Evolutionary conservation across 2,797 vertebrate genomes (phyloP).

Genomic region (Liasis olivaceus): DNA sequence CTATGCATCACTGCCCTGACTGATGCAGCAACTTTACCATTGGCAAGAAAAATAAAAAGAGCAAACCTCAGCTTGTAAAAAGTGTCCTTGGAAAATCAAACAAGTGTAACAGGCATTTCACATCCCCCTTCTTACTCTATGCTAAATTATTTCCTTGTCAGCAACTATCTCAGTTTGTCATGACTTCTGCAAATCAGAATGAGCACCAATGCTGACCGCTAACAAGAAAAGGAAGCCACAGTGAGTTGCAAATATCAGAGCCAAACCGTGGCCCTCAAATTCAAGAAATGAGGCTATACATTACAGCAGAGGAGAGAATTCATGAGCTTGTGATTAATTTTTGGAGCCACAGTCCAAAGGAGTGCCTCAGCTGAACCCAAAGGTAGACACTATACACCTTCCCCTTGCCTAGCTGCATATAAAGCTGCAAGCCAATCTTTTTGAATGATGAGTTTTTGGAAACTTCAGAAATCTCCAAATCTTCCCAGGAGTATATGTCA

Average conservation of each 20-base stretch:
- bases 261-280: not conserved
- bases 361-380: not conserved
- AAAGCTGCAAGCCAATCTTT: not conserved
- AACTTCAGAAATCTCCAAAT: not conserved
- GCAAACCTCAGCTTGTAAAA: not conserved
- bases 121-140: not conserved
- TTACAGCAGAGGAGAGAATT: not conserved
- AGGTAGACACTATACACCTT: not conserved
- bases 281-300: not conserved
- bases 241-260: not conserved
- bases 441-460: not conserved
- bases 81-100: not conserved
- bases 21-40: not conserved
- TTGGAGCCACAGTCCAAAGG: not conserved
- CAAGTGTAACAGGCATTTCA: not conserved
- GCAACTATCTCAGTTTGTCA: not conserved
- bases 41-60: not conserved
- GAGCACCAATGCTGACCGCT: not conserved
- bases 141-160: not conserved
- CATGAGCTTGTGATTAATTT: not conserved
- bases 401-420: not conserved
- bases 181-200: not conserved
- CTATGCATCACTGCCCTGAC: not conserved
- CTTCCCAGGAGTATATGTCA: not conserved
- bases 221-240: not conserved